phyloP scores from a whole-genome alignment of 2,113 vertebrate genomes.

The Scomber japonicus region DNA sequence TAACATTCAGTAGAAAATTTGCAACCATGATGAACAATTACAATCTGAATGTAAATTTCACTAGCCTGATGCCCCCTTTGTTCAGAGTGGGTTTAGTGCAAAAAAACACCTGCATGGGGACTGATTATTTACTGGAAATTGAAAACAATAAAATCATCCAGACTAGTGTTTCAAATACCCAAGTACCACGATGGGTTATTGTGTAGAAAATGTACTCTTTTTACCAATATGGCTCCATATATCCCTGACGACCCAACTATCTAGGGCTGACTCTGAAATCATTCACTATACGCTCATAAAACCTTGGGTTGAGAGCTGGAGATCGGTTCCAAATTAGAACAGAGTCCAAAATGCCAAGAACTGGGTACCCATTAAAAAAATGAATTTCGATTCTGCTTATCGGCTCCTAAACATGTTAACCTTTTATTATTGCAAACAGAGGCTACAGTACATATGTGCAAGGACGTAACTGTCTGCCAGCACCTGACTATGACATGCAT shows the following conservation, averaged over 20 bases:
- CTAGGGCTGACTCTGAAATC: not conserved
- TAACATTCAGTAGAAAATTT: slow-evolving; percentile 51
- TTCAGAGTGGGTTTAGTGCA: slow-evolving; percentile 28
- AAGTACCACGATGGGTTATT: slow-evolving; percentile 15
- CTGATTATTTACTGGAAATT: slow-evolving; percentile 11
- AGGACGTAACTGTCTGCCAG: no score
- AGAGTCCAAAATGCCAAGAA: no score
- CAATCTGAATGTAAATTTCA: slow-evolving; percentile 10
- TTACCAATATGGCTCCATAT: slow-evolving; percentile 32
- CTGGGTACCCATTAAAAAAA: no score
- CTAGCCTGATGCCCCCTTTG: not conserved
- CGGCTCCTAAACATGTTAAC: no score
- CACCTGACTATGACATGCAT: no score
- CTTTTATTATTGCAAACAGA: no score
- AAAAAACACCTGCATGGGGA: slow-evolving; percentile 11
- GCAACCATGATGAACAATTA: slow-evolving; percentile 22
- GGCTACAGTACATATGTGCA: no score
- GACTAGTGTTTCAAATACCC: slow-evolving; percentile 20
- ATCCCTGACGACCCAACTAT: slow-evolving; percentile 18
- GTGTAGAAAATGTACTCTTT: slow-evolving; percentile 2
- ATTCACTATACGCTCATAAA: not conserved
- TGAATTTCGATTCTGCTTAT: no score
- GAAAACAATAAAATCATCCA: not conserved
- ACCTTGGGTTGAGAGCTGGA: no score
- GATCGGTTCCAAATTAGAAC: no score